These are phyloP conservation scores for Helicolenus hilgendorfi DNA, from an alignment of 2,797 vertebrate genomes.

Conservation along the genomic window DNA sequence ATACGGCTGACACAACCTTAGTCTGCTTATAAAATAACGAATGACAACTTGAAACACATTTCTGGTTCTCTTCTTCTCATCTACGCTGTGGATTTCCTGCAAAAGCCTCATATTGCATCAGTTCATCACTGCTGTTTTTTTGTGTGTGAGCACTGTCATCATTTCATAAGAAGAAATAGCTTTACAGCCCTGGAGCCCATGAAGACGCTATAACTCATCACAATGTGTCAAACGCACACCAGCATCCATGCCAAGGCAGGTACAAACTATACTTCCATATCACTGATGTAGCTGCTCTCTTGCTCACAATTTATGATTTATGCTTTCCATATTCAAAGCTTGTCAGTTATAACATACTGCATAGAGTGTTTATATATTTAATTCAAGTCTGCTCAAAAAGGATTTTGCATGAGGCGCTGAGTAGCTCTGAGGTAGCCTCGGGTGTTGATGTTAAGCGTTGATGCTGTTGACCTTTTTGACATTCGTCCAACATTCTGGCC, in stretches of 20 bases:
- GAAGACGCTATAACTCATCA: not conserved
- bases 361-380: not conserved
- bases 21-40: not conserved
- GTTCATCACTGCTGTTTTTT: not conserved
- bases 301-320: not conserved
- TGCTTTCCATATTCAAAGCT: not conserved
- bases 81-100: not conserved
- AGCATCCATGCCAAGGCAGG: too few species aligned
- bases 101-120: constrained; percentile 23
- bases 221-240: not conserved
- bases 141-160: not conserved
- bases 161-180: not conserved
- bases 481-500: constrained; percentile 28
- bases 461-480: constrained; percentile 33
- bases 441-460: not conserved
- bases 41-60: not conserved
- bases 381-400: not conserved
- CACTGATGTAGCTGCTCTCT: not conserved
- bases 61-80: not conserved
- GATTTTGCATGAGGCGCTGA: not conserved
- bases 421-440: not conserved
- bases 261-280: not conserved
- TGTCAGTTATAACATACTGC: not conserved
- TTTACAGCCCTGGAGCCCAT: not conserved
- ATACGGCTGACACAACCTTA: not conserved